Evolutionary conservation across 1,140 invertebrate genomes (phyloP), one percentile per base, ranked within the genome.

Genomic region (Zophobas atratus): DNA sequence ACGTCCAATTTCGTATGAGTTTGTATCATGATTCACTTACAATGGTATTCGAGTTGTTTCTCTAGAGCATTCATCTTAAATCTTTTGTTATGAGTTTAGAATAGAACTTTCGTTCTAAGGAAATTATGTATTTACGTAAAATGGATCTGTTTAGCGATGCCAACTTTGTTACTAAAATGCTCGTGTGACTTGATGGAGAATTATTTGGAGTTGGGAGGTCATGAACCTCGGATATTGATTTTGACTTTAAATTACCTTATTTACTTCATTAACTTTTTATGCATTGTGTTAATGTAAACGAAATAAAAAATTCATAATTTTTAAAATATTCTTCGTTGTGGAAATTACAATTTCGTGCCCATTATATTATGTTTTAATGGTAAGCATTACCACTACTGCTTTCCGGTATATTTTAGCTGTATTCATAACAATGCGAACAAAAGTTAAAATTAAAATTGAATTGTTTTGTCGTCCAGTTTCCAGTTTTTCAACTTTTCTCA

Each of bases 151-250:
- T 51, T 51, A 51, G 20, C 20, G 2, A 20, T 51, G 49, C 20
- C 49, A 20, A 51, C n/a, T 51, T 51, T 51, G 49, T 51, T 51
- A 20, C 49, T 51, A 20, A 51, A 51, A 51, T 2, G 49, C 49
- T 4, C n/a, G 20, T n/a, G 8, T 3, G 3, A 8, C 43, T 46
- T 46, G 20, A 46, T 46, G 43, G 43, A 2, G 20, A 2, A 51
- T 51, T 51, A 51, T 51, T 51, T 51, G n/a, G 49, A 5, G 4
- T n/a, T 2, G 2, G 20, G 49, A 20, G 49, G 49, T 51, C 49
- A 51, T 51, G n/a, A 51, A 51, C 49, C 49, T 51, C n/a, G n/a
- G 2, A 51, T 20, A 51, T 51, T 51, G 49, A 51, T 51, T 51
- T 46, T 51, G 6, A 51, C 6, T 51, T 51, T 51, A 51, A 51